Evolutionary conservation across 2,888 invertebrate species (phyloP).

Genomic region (Lordiphosa andalusiaca): DNA sequence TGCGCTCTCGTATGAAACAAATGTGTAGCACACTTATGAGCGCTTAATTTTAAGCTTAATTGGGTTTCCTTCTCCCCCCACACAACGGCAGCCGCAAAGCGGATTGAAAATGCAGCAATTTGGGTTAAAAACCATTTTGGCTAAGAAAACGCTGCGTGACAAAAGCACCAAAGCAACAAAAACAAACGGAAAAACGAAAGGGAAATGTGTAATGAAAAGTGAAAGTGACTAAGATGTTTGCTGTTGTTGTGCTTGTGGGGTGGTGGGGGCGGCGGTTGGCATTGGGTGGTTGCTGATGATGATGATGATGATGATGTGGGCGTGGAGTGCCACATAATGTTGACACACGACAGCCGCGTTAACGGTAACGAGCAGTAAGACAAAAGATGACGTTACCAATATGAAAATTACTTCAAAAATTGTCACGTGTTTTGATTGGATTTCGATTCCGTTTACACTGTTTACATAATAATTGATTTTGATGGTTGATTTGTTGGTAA

Average conservation of each 20-base stretch:
- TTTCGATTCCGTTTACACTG: too few species aligned
- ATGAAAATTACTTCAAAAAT: conserved; percentile 33
- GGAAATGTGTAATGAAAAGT: conserved; percentile 40
- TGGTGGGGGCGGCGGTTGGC: conserved; percentile 9
- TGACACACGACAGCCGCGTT: conserved; percentile 30
- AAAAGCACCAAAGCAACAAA: conserved; percentile 24
- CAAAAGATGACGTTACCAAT: conserved; percentile 34
- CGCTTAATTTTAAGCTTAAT: neutral
- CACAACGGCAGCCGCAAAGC: conserved; percentile 11
- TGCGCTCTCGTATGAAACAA: too few species aligned
- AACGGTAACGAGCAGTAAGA: conserved; percentile 16
- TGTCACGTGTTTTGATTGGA: too few species aligned
- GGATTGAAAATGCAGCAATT: conserved; percentile 49
- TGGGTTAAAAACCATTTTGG: conserved; percentile 62
- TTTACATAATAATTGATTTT: too few species aligned
- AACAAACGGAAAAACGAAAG: conserved; percentile 6
- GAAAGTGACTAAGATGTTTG: conserved; percentile 54
- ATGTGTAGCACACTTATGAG: neutral
- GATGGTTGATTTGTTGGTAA: too few species aligned
- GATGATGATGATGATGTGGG: conserved; percentile 35
- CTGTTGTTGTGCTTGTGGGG: conserved; percentile 14
- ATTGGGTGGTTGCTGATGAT: conserved; percentile 12
- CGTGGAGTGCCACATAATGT: conserved; percentile 28
- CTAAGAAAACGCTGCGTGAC: conserved; percentile 40
- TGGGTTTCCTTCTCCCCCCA: too few species aligned